Percentiles rank a stretch among this genome's conserved stretches.
Evolutionary conservation across 2,888 invertebrate genomes (phyloP).

Genomic region (Coenonympha glycerion): DNA sequence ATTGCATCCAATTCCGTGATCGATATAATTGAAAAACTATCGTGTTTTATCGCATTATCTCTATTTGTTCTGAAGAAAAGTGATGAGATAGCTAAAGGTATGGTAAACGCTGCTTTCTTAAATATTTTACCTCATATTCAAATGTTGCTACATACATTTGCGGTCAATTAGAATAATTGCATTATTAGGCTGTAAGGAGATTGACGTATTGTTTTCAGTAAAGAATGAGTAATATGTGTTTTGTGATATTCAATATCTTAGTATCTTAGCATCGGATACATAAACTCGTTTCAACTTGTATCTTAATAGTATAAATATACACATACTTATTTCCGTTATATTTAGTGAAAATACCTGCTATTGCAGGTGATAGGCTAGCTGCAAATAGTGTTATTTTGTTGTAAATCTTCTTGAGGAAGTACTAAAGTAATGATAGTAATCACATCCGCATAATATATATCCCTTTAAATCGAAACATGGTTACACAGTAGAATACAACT

Average conservation of each 20-base stretch:
- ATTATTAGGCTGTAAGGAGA: constrained; percentile 1
- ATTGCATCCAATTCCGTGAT: constrained; percentile 47
- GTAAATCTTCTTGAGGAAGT: too few species aligned
- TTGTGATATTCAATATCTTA: constrained; percentile 2
- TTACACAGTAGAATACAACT: too few species aligned
- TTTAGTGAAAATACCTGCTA: too few species aligned
- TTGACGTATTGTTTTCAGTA: constrained; percentile 3
- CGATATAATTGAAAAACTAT: constrained; percentile 61
- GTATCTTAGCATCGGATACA: not conserved
- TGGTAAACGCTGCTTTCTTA: constrained; percentile 23
- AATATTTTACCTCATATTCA: not conserved
- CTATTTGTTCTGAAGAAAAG: constrained; percentile 61
- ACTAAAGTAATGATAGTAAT: too few species aligned
- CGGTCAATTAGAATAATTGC: constrained; percentile 1
- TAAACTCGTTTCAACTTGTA: not conserved
- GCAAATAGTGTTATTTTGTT: too few species aligned
- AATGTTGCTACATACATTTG: not conserved
- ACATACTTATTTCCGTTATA: too few species aligned
- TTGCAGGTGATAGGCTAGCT: too few species aligned
- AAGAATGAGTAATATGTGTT: constrained; percentile 13
- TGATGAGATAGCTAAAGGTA: constrained; percentile 63
- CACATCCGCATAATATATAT: too few species aligned
- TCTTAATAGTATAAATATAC: too few species aligned
- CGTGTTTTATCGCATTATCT: constrained; percentile 50
- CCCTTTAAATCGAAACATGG: too few species aligned